Evolutionary conservation across 2,888 invertebrate species (phyloP), one percentile per base, ranked within the genome.

Genomic region (Amphipoea lucens): DNA sequence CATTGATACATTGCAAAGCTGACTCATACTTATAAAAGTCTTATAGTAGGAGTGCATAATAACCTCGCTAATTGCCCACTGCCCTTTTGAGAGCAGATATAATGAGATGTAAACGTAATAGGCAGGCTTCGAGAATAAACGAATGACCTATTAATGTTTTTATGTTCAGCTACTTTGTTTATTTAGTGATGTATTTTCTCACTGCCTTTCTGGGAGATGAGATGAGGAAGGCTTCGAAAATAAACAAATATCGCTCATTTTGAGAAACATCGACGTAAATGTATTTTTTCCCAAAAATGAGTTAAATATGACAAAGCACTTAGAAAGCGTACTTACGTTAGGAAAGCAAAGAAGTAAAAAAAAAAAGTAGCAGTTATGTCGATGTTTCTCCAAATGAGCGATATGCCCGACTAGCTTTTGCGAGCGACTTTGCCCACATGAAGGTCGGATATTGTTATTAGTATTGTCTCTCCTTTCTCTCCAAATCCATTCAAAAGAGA

Each of bases 71-170:
- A 83, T 72, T 83, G 77, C 57, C 71, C 23, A 4, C 51, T 83
- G 83, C 83, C 87, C 83, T 83, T 83, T 77, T 76, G 29, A 23
- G 83, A 51, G 66, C 36, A 76, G 36, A 60, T 71, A 83, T 76
- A 83, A 87, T 82, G 86, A 66, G 69, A 86, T 82, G 40, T 76
- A 29, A n/a, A 74, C 14, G 60, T 72, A 36, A 45, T 71, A 63
- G 45, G 65, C 60, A 66, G 42, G 9, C 40, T 54, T 74, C 63
- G 20, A 74, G 69, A 86, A 81, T n/a, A 72, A 81, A 84, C 40
- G 29, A 66, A 65, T 69, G 40, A 57, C 81, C 57, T 80, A 57
- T 81, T 80, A 9, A 79, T 54, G 79, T 67, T 45, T 70, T 62
- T 54, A 42, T 42, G 29, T 54, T 60, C 14, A 67, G n/a, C 20